Evolutionary conservation across 2,797 vertebrate genomes (phyloP), one percentile per base, ranked within the genome.

Genomic region (Melanotaenia nigrans): DNA sequence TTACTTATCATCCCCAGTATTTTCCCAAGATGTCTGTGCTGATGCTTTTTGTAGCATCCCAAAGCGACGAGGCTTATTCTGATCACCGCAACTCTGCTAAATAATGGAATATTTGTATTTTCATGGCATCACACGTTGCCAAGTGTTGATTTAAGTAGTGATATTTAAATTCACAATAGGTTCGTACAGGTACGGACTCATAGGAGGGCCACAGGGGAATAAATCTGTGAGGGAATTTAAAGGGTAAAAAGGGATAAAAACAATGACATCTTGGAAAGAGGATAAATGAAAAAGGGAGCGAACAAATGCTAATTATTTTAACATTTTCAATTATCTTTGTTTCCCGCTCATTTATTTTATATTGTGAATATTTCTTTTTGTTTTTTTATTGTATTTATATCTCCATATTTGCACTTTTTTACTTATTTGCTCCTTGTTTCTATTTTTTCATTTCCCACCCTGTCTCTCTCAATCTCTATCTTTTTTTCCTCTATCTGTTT

Each of bases 1-100:
- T 78, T 49, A 61, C 68, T 49, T 40, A 47, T 63, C 71, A 71
- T 76, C 80, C 69, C 74, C 68, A 64, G 59, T 74, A 73, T 87
- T 60, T 71, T 57, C 73, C 68, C 78, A 61, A 73, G 63, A 77
- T 35, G 35, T 45, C 63, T 16, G 13, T 22, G 18, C 64, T 62
- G 57, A 78, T 45, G 45, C 75, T 72, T 62, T 71, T 69, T 70
- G 54, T 78, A 79, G 70, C 70, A 22, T 22, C 35, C 24, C 54
- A 45, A 49, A 55, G 7, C 47, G 22, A 32, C 24, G 1, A 9
- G 12, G 32, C 51, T 77, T 28, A 42, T 54, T 62, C 35, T 40
- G 20, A 33, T 53, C 66, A 32, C 11, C 10, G 18, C 16, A 71
- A 42, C 59, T 28, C 33, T n/a, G 36, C 16, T n/a, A 53, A 9